A percentile compares a stretch with the other conserved stretches of the same genome.
These are phyloP conservation scores for Perithous albicinctus DNA, from an alignment of 2,888 invertebrate genomes.

Conservation along the genomic window DNA sequence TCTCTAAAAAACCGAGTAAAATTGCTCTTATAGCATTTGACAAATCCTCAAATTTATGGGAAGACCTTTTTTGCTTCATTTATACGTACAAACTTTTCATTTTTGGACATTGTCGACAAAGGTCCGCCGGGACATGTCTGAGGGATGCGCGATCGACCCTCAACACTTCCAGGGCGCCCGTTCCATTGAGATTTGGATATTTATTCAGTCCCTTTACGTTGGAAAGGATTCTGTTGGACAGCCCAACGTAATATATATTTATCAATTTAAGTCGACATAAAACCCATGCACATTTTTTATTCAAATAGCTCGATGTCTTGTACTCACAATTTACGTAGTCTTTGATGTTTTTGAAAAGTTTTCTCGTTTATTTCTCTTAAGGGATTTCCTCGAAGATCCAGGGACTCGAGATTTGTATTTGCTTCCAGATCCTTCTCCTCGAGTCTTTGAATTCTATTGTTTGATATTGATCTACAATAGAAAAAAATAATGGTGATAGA, in stretches of 20 bases:
- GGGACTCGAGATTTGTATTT: constrained; percentile 89
- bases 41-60: neutral
- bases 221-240: constrained; percentile 91
- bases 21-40: neutral
- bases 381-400: constrained; percentile 91
- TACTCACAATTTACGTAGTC: constrained; percentile 92
- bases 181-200: constrained; percentile 94
- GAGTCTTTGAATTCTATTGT: constrained; percentile 92
- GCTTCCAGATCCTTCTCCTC: constrained; percentile 89
- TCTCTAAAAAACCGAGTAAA: constrained; percentile 87
- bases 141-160: constrained; percentile 94
- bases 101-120: constrained; percentile 92
- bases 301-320: neutral
- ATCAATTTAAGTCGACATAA: neutral
- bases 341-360: constrained; percentile 88
- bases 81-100: constrained; percentile 93
- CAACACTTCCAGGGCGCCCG: constrained; percentile 91
- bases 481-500: neutral
- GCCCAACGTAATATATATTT: neutral
- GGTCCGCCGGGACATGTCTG: constrained; percentile 88
- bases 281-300: neutral
- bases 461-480: constrained; percentile 90
- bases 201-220: constrained; percentile 92
- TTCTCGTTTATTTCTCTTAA: constrained; percentile 78
- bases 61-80: constrained; percentile 1